A percentile compares a stretch with the other conserved stretches of the same genome.
phyloP scores from a whole-genome alignment of 2,797 vertebrate species.

The Sebastes alutus region DNA sequence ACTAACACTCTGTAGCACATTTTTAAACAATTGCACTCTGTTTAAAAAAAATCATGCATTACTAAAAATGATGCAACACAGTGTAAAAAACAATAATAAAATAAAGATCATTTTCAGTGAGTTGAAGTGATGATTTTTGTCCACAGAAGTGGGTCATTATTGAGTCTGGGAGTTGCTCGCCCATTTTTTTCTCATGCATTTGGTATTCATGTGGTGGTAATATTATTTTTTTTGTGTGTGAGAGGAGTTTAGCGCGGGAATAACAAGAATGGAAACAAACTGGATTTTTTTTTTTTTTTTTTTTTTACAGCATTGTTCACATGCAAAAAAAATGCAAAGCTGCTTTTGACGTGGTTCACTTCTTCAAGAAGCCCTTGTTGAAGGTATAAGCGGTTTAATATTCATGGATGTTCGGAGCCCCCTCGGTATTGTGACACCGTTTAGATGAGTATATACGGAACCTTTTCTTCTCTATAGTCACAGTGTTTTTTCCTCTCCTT shows the following conservation, averaged over 20 bases:
- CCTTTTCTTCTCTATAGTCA: slow-evolving; percentile 84
- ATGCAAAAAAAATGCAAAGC: slow-evolving; percentile 79
- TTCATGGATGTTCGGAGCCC: slow-evolving; percentile 95
- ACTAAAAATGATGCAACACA: neutral
- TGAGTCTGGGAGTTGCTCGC: slow-evolving; percentile 69
- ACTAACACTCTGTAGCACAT: neutral
- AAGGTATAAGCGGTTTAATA: slow-evolving; percentile 89
- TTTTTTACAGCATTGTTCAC: slow-evolving; percentile 73
- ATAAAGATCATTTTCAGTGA: neutral
- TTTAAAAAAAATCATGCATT: neutral
- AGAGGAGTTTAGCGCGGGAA: slow-evolving; percentile 75
- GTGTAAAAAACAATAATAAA: neutral
- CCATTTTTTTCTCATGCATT: slow-evolving; percentile 75
- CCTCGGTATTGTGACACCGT: slow-evolving; percentile 88
- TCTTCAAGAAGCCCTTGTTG: slow-evolving; percentile 76
- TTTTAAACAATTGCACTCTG: neutral
- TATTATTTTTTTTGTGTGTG: slow-evolving; percentile 61
- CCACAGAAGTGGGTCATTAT: slow-evolving; percentile 67
- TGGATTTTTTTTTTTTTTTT: slow-evolving; percentile 10
- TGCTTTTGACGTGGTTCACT: slow-evolving; percentile 79
- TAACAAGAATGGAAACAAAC: slow-evolving; percentile 76
- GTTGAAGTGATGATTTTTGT: neutral
- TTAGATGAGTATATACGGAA: slow-evolving; percentile 88
- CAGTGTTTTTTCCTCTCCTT: slow-evolving; percentile 84
- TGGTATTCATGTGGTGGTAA: slow-evolving; percentile 70